phyloP scores from a whole-genome alignment of 2,113 vertebrate genomes.

The Agapornis roseicollis region DNA sequence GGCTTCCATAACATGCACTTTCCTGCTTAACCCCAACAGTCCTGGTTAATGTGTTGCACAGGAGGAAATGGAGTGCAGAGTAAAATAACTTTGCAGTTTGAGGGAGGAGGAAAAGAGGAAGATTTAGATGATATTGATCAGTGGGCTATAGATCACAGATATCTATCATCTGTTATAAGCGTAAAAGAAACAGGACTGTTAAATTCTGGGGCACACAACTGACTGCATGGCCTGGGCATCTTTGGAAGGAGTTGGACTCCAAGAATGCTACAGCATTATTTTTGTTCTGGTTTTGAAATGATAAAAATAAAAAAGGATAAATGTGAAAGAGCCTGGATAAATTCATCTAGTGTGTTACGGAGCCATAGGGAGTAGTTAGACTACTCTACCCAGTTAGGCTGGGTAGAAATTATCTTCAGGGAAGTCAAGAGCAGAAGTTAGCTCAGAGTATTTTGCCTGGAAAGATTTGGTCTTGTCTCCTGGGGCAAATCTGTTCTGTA shows the following conservation, averaged over 20 bases:
- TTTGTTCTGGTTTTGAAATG: not conserved
- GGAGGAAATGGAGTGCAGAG: not conserved
- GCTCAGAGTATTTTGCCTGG: not conserved
- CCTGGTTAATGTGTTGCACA: not conserved
- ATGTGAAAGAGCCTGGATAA: not conserved
- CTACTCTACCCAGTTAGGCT: not conserved
- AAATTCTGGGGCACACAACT: not conserved
- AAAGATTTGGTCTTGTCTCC: not conserved
- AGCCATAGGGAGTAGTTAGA: not conserved
- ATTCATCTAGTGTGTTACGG: not conserved
- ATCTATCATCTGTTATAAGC: not conserved
- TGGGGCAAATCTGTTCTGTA: not conserved
- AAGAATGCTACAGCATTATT: not conserved
- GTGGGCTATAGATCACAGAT: not conserved
- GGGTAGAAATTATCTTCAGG: not conserved
- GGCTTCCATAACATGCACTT: not conserved
- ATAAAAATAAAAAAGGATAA: not conserved
- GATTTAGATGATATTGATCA: not conserved
- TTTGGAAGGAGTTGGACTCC: not conserved
- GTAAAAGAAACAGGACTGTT: not conserved
- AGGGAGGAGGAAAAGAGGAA: not conserved
- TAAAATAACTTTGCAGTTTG: not conserved
- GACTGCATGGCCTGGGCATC: not conserved
- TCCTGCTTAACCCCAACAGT: not conserved
- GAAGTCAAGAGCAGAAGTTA: not conserved